phyloP scores from a whole-genome alignment of 2,797 vertebrate species.

The Labroides dimidiatus region DNA sequence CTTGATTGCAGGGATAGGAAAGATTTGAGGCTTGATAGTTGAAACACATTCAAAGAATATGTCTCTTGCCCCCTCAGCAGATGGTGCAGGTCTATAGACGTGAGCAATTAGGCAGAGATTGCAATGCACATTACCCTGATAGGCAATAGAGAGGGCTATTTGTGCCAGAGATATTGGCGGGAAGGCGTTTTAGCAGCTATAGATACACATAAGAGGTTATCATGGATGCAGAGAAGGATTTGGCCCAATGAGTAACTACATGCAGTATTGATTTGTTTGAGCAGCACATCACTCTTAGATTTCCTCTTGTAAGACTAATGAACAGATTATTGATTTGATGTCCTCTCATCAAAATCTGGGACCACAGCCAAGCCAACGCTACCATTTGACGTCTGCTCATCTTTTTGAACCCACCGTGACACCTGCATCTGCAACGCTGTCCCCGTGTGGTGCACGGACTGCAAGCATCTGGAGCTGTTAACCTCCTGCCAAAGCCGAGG shows the following conservation, averaged over 20 bases:
- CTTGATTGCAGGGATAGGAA: constrained; percentile 53
- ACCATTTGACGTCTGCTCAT: constrained; percentile 43
- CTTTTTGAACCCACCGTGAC: constrained; percentile 49
- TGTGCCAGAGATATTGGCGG: constrained; percentile 46
- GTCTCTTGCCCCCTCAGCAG: constrained; percentile 26
- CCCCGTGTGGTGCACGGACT: constrained; percentile 48
- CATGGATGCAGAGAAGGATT: constrained; percentile 42
- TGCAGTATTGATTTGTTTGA: constrained; percentile 57
- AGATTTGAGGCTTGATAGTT: constrained; percentile 30
- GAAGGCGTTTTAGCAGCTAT: constrained; percentile 33
- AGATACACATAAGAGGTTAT: constrained; percentile 47
- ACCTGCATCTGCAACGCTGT: constrained; percentile 41
- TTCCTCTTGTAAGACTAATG: constrained; percentile 64
- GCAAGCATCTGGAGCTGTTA: constrained; percentile 56
- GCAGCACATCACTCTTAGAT: constrained; percentile 60
- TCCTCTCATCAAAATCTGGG: constrained; percentile 59
- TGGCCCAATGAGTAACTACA: constrained; percentile 53
- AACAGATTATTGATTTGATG: constrained; percentile 70
- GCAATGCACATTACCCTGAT: constrained; percentile 19
- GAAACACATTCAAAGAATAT: constrained; percentile 19
- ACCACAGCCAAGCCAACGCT: constrained; percentile 28
- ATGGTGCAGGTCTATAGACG: constrained; percentile 21
- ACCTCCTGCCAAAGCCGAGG: constrained; percentile 14
- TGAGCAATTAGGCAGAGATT: constrained; percentile 35
- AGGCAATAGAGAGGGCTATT: constrained; percentile 30